Base-by-base conservation (phyloP, 2,888 invertebrate species). In the Lucinisca nassula region DNA sequence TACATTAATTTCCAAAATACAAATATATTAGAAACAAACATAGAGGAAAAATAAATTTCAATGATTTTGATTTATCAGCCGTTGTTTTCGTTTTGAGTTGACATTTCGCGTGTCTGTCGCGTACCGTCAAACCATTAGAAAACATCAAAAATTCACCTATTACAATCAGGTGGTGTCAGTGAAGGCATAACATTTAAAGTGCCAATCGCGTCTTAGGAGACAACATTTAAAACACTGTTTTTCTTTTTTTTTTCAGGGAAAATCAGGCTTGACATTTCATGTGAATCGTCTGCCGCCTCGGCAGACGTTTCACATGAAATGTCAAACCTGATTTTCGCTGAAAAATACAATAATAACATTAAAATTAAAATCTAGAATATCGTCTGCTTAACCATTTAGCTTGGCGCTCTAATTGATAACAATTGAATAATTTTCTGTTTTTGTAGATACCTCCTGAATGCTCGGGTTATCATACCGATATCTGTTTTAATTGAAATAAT, bases 61-160 rank as follows among this genome's bases (percentile, higher is more conserved):
- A 4, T 24, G 10, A 61, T 61, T 61, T 24, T 61, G 61, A 61
- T 61, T 61, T 61, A 61, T 27, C 17, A 8, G 27, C 61, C 61
- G 8, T 61, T 61, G 30, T 61, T 24, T 61, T 61, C 30, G 30
- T 30, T 30, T 14, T 27, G 61, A 21, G 61, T 6, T 61, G 61
- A 61, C 61, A 61, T 24, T 61, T 61, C 61, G 61, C 61, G 61
- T 61, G 61, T 61, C 61, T 61, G 61, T 61, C 61, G 61, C 61
- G 27, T 61, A n/a, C 10, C 10, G 61, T 61, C 27, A 61, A 27
- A 61, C n/a, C 24, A 21, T 55, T n/a, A 12, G n/a, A 12, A n/a
- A n/a, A 12, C 12, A n/a, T 55, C 4, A 21, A 55, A 55, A 55
- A n/a, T 55, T 61, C 61, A 27, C 61, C n/a, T 30, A 30, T 61